phyloP scores from a whole-genome alignment of 1,140 invertebrate species.

The Procambarus virginalis region DNA sequence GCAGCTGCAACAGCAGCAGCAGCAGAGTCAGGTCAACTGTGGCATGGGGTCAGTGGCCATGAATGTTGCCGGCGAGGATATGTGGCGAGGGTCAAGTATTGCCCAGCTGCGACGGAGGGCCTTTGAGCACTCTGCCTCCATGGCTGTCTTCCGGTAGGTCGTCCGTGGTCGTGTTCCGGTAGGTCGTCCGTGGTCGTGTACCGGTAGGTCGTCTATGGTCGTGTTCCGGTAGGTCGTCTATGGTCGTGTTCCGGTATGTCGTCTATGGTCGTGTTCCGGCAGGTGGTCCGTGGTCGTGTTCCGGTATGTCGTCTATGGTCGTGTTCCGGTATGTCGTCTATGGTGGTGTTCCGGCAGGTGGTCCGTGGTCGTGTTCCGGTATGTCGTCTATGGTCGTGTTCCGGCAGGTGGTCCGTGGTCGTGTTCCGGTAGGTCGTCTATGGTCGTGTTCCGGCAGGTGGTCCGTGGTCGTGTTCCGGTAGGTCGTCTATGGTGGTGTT shows the following conservation, averaged over 20 bases:
- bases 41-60: constrained; percentile 28
- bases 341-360: too few species aligned
- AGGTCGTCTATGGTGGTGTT: background rate
- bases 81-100: constrained; percentile 60
- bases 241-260: constrained; percentile 25
- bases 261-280: background rate
- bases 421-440: constrained; percentile 34
- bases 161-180: background rate
- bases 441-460: too few species aligned
- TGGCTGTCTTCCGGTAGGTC: constrained; percentile 49
- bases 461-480: background rate
- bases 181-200: background rate
- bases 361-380: background rate
- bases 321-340: constrained; percentile 32
- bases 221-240: background rate
- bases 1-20: constrained; percentile 37
- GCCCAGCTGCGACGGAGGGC: constrained; percentile 50
- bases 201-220: background rate
- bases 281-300: background rate
- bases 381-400: background rate
- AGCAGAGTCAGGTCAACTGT: constrained; percentile 49
- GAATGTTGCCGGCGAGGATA: constrained; percentile 46
- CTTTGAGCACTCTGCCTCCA: constrained; percentile 54
- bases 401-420: too few species aligned
- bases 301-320: background rate